Evolutionary conservation across 2,888 invertebrate species (phyloP), one percentile per base, ranked within the genome.

Genomic region (Phaonia tiefii): DNA sequence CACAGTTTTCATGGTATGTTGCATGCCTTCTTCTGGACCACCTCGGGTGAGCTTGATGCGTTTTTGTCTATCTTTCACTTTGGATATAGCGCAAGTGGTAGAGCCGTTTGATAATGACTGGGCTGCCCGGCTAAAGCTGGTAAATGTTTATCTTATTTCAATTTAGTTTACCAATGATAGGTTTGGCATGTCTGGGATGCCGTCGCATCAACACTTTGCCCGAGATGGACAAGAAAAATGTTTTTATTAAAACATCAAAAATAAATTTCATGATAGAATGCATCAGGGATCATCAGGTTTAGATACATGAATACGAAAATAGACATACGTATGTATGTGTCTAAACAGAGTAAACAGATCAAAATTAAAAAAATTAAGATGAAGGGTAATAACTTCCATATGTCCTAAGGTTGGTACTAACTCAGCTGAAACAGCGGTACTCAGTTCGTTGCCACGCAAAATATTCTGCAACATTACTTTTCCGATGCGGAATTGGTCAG

Each of bases 41-140:
- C 49, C 49, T n/a, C n/a, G n/a, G n/a, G n/a, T n/a, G n/a, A n/a
- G n/a, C 46, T 46, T 49, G 49, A 49, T 17, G 49, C 17, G n/a
- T n/a, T 20, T 20, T 49, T 49, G n/a, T n/a, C n/a, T 7, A 49
- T 49, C 49, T 49, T 17, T 17, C 10, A 49, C 15, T 49, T 17
- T 15, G 2, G 15, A n/a, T 15, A n/a, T 46, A 11, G 49, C 20
- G 49, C 4, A 46, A 5, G 46, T 15, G 3, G 46, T 15, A 17
- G 46, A n/a, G n/a, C n/a, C 11, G 17, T 46, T 17, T 46, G 20
- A 49, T 17, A 22, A 20, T 17, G 49, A 5, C n/a, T 46, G 46
- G 46, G 42, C 42, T 42, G 46, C 4, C 46, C 2, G 49, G 20
- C 17, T 49, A 10, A 10, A 8, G 5, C 1, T 49, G 37, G 10